phyloP scores from a whole-genome alignment of 2,888 invertebrate genomes.

The Amiota mariae region DNA sequence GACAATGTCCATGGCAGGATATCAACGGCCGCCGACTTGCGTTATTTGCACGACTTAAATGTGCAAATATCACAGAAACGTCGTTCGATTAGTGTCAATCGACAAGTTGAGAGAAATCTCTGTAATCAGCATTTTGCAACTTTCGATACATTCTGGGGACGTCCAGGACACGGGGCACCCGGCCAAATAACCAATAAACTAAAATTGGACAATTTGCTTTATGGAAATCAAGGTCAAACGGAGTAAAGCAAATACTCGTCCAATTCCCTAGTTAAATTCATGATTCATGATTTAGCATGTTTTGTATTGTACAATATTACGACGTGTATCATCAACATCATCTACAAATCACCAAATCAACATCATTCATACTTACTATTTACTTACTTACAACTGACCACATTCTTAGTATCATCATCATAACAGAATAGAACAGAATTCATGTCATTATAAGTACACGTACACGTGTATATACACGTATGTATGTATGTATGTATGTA shows the following conservation, averaged over 20 bases:
- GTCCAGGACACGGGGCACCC: constrained; percentile 79
- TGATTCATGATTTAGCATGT: neutral
- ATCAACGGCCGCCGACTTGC: constrained; percentile 68
- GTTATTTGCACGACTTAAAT: constrained; percentile 75
- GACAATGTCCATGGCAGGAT: constrained; percentile 48
- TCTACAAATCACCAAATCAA: no score
- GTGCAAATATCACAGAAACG: constrained; percentile 76
- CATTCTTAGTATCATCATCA: no score
- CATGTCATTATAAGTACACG: no score
- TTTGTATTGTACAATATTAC: no score
- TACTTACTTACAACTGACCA: no score
- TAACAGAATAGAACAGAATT: no score
- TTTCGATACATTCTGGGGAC: constrained; percentile 86
- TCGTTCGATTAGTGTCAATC: constrained; percentile 67
- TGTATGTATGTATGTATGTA: no score
- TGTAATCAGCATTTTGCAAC: constrained; percentile 83
- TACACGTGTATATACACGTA: no score
- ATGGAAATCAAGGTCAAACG: constrained; percentile 62
- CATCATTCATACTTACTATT: no score
- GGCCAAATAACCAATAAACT: constrained; percentile 68
- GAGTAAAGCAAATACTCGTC: constrained; percentile 60
- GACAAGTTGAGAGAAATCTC: constrained; percentile 77
- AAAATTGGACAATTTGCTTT: constrained; percentile 74
- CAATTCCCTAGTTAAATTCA: constrained; percentile 35
- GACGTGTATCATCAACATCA: constrained; percentile 30